Evolutionary conservation across 2,888 invertebrate species (phyloP).

Genomic region (Aethes cnicana): DNA sequence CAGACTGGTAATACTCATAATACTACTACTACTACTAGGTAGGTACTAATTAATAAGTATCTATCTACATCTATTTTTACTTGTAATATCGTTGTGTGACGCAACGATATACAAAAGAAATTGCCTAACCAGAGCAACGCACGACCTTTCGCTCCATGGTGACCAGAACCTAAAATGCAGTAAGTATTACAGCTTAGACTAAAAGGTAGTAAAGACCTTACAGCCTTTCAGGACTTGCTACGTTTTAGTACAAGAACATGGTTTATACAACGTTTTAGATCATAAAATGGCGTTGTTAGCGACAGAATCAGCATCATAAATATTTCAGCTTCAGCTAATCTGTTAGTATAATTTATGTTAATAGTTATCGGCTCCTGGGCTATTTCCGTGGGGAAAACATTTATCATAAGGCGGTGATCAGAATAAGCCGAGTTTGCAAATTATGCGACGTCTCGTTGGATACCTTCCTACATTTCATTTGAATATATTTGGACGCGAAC

Average conservation of each 20-base stretch:
- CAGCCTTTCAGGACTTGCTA: too few relatives aligned
- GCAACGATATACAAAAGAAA: slow-evolving; percentile 8
- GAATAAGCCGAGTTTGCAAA: slow-evolving; percentile 60
- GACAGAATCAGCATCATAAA: slow-evolving; percentile 23
- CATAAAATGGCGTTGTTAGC: slow-evolving; percentile 30
- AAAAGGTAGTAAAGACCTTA: too few relatives aligned
- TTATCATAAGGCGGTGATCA: slow-evolving; percentile 67
- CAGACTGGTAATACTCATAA: too few relatives aligned
- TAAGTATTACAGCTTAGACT: too few relatives aligned
- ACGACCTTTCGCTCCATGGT: slow-evolving; percentile 27
- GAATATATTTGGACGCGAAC: slow-evolving; percentile 49
- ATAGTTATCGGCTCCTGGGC: slow-evolving; percentile 56
- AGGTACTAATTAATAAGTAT: too few relatives aligned
- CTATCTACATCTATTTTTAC: too few relatives aligned
- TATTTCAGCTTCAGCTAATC: slow-evolving; percentile 49
- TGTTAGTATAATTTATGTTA: slow-evolving; percentile 72
- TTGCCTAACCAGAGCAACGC: slow-evolving; percentile 6
- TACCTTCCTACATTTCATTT: slow-evolving; percentile 50
- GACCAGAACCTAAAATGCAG: too few relatives aligned
- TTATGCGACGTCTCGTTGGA: slow-evolving; percentile 47
- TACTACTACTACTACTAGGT: too few relatives aligned
- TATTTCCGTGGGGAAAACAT: slow-evolving; percentile 59
- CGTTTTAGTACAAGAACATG: too few relatives aligned
- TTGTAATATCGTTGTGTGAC: too few relatives aligned
- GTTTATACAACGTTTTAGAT: too few relatives aligned